These are phyloP conservation scores for Cylindroiulus punctatus DNA, from an alignment of 2,888 invertebrate species.

Conservation along the genomic window DNA sequence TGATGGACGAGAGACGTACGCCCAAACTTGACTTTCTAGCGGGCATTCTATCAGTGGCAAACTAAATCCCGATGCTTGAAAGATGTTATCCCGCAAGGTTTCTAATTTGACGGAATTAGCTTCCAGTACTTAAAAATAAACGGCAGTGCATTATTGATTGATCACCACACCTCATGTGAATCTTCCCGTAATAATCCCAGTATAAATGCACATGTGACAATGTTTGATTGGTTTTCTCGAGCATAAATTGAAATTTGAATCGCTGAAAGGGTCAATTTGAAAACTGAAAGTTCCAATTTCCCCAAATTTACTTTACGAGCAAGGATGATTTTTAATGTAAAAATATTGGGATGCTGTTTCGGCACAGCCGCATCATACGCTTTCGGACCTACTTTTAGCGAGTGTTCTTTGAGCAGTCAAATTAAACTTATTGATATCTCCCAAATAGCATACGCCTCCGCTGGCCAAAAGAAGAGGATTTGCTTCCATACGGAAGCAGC, in stretches of 20 bases:
- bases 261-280: too few relatives aligned
- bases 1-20: neutral
- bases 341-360: too few relatives aligned
- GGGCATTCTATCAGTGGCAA: neutral
- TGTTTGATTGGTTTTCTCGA: too few relatives aligned
- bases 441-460: conserved; percentile 50
- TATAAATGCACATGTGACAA: too few relatives aligned
- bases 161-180: neutral
- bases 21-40: conserved; percentile 42
- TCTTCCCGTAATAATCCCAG: too few relatives aligned
- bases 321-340: too few relatives aligned
- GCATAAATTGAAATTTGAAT: too few relatives aligned
- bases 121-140: conserved; percentile 50
- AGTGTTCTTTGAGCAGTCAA: neutral
- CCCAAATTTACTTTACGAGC: too few relatives aligned
- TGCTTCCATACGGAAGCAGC: conserved; percentile 6
- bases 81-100: neutral
- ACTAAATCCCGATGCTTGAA: neutral
- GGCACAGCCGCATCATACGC: neutral
- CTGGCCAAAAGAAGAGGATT: conserved; percentile 48
- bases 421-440: conserved; percentile 52
- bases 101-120: neutral
- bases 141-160: neutral
- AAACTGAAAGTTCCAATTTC: too few relatives aligned
- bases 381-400: conserved; percentile 39